These are phyloP conservation scores for Synanthedon vespiformis DNA, from an alignment of 2,888 invertebrate genomes.

Conservation along the genomic window DNA sequence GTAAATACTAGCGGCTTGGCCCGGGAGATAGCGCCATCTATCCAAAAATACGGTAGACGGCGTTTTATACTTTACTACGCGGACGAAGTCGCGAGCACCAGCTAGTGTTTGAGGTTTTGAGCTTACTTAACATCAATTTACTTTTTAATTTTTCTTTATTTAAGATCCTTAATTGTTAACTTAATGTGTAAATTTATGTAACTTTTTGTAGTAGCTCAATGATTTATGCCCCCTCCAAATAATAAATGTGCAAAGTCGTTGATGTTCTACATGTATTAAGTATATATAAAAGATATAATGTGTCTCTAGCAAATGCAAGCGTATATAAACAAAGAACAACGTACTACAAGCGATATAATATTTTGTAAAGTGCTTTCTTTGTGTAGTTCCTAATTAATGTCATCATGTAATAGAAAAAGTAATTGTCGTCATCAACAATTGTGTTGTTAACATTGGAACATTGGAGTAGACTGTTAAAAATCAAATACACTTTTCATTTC, in stretches of 20 bases:
- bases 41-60: too few species aligned
- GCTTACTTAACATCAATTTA: too few species aligned
- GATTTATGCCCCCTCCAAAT: neutral
- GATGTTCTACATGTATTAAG: slow-evolving; percentile 17
- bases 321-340: slow-evolving; percentile 14
- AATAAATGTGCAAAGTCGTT: slow-evolving; percentile 19
- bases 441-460: slow-evolving; percentile 3
- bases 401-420: slow-evolving; percentile 1
- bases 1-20: too few species aligned
- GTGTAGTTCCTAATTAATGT: slow-evolving; percentile 28
- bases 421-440: neutral
- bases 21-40: too few species aligned
- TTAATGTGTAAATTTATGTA: too few species aligned
- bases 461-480: slow-evolving; percentile 35
- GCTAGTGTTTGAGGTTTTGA: too few species aligned
- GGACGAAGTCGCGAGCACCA: too few species aligned
- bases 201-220: too few species aligned
- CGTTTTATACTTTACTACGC: too few species aligned
- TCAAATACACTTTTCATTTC: slow-evolving; percentile 44
- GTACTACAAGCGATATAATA: slow-evolving; percentile 29
- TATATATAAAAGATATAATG: slow-evolving; percentile 8
- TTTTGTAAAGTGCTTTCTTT: slow-evolving; percentile 29
- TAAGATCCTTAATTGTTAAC: too few species aligned
- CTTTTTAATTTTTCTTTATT: too few species aligned
- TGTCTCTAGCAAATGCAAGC: slow-evolving; percentile 16